These are phyloP conservation scores for Mesembrinibis cayennensis DNA, from an alignment of 2,113 vertebrate genomes.

Conservation along the genomic window DNA sequence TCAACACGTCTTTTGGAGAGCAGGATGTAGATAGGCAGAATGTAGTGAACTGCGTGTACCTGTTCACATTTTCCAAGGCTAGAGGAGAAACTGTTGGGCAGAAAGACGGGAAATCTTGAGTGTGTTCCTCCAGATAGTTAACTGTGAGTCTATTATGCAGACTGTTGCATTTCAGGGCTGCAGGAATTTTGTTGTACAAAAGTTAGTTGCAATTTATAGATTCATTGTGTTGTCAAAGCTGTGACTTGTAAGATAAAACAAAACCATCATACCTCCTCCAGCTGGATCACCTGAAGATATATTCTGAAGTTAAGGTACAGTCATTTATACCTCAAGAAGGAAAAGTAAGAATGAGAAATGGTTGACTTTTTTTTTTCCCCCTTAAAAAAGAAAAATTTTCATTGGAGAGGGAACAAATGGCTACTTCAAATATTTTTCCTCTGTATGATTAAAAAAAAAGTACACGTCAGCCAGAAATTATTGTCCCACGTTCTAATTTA, in stretches of 20 bases:
- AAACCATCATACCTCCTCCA: constrained; percentile 37
- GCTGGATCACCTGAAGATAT: background rate
- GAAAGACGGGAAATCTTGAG: background rate
- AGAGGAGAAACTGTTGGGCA: background rate
- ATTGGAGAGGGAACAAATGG: background rate
- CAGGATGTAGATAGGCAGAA: background rate
- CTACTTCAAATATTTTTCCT: background rate
- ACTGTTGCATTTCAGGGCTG: background rate
- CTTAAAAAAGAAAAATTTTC: background rate
- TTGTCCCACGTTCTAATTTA: background rate
- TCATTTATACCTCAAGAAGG: constrained; percentile 19
- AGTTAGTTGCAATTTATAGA: background rate
- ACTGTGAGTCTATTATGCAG: background rate
- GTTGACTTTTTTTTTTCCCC: background rate
- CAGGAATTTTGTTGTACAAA: background rate
- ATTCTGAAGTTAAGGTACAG: constrained; percentile 25
- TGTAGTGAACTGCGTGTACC: background rate
- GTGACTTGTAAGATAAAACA: constrained; percentile 39
- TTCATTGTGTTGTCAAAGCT: constrained; percentile 10
- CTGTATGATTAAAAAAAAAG: background rate
- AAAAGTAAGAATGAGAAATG: background rate
- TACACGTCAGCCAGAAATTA: background rate
- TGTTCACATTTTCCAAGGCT: background rate
- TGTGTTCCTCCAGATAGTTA: background rate
- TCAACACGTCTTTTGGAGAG: background rate